Percentiles rank a stretch among this genome's conserved stretches.
Evolutionary conservation across 2,888 invertebrate genomes (phyloP).

Genomic region (Sacculina carcini): DNA sequence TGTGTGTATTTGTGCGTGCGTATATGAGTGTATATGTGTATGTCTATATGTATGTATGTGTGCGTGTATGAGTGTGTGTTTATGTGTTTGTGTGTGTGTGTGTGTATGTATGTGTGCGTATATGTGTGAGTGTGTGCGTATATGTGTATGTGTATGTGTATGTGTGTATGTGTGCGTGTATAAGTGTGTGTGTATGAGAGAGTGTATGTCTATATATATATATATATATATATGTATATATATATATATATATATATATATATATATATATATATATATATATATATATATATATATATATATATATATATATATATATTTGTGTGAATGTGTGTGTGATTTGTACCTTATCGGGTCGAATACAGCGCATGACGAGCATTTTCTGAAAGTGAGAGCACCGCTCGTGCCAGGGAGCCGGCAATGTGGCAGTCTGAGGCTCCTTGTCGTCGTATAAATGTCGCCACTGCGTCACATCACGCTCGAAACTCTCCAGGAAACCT

Average conservation of each 20-base stretch:
- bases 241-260: constrained; percentile 6
- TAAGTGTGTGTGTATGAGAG: too few species aligned
- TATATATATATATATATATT: too few species aligned
- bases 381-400: constrained; percentile 35
- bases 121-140: too few species aligned
- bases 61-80: too few species aligned
- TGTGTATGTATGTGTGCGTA: too few species aligned
- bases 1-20: too few species aligned
- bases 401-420: constrained; percentile 38
- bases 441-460: constrained; percentile 48
- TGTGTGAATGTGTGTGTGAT: too few species aligned
- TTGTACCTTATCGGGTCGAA: constrained; percentile 67
- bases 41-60: too few species aligned
- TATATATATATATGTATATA: constrained; percentile 7
- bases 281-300: constrained; percentile 7
- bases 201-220: too few species aligned
- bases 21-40: too few species aligned
- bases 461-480: constrained; percentile 32
- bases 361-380: constrained; percentile 46
- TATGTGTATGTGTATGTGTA: background rate
- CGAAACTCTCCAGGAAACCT: constrained; percentile 30
- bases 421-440: constrained; percentile 49
- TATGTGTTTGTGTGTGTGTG: too few species aligned
- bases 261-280: constrained; percentile 7
- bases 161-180: constrained; percentile 1